phyloP scores from a whole-genome alignment of 2,797 vertebrate species.

The Sebastolobus alascanus region DNA sequence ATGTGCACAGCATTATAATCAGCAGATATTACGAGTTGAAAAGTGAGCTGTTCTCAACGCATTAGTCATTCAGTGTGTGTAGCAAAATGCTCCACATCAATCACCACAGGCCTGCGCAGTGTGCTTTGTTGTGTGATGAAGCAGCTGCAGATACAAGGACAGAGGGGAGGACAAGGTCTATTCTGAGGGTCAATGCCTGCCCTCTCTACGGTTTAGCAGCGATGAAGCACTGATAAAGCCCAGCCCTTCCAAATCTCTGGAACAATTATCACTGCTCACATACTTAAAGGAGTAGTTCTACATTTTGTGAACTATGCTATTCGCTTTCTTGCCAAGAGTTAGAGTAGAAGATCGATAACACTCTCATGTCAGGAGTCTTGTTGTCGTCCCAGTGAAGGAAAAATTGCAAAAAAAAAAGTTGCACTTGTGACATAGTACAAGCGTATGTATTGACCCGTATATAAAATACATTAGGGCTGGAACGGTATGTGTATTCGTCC shows the following conservation, averaged over 20 bases:
- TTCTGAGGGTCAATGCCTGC: neutral
- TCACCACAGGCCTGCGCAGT: neutral
- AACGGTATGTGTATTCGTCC: too few relatives aligned
- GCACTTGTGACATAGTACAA: neutral
- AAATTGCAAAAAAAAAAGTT: neutral
- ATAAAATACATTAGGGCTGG: neutral
- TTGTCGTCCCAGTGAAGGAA: neutral
- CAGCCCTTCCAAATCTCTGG: neutral
- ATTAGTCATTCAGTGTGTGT: conserved; percentile 22
- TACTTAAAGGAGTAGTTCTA: neutral
- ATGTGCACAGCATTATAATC: conserved; percentile 2
- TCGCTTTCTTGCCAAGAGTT: neutral
- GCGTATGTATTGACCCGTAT: neutral
- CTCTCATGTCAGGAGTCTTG: neutral
- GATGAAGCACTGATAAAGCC: neutral
- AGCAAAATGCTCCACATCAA: neutral
- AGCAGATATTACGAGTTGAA: neutral
- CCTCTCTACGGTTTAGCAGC: neutral
- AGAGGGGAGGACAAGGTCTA: conserved; percentile 9
- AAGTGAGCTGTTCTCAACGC: neutral
- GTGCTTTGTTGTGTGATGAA: conserved; percentile 12
- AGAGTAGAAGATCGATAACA: neutral
- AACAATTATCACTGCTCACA: neutral
- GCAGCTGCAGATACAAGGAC: conserved; percentile 16
- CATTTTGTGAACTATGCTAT: neutral